A percentile compares a stretch with the other conserved stretches of the same genome.
These are phyloP conservation scores for Coregonus ussuriensis DNA, from an alignment of 2,797 vertebrate genomes.

Conservation along the genomic window DNA sequence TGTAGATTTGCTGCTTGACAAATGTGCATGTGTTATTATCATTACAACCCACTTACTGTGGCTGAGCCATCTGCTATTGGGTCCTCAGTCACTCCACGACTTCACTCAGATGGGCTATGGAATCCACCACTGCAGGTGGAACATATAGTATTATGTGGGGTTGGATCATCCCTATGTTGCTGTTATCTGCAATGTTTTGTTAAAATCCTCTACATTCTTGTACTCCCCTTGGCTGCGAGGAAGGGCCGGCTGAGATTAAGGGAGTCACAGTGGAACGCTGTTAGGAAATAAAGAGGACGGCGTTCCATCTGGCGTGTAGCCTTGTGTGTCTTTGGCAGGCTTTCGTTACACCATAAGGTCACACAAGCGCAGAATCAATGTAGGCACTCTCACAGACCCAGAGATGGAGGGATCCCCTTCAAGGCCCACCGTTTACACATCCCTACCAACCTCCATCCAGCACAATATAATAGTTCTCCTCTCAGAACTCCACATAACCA, in stretches of 20 bases:
- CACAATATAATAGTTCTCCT: neutral
- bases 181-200: neutral
- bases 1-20: conserved; percentile 8
- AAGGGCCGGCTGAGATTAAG: neutral
- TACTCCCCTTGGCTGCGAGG: neutral
- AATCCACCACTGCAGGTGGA: neutral
- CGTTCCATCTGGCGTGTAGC: neutral
- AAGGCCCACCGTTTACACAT: neutral
- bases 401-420: neutral
- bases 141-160: neutral
- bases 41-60: conserved; percentile 9
- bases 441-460: neutral
- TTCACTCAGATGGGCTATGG: neutral
- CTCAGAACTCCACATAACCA: neutral
- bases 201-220: neutral
- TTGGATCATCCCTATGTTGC: neutral
- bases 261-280: neutral
- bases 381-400: neutral
- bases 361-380: neutral
- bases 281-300: neutral
- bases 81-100: neutral
- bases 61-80: conserved; percentile 14
- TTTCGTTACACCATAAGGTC: neutral
- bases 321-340: conserved; percentile 1
- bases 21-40: conserved; percentile 8